Evolutionary conservation across 1,140 invertebrate species (phyloP).

Genomic region (Brachionus koreanus): DNA sequence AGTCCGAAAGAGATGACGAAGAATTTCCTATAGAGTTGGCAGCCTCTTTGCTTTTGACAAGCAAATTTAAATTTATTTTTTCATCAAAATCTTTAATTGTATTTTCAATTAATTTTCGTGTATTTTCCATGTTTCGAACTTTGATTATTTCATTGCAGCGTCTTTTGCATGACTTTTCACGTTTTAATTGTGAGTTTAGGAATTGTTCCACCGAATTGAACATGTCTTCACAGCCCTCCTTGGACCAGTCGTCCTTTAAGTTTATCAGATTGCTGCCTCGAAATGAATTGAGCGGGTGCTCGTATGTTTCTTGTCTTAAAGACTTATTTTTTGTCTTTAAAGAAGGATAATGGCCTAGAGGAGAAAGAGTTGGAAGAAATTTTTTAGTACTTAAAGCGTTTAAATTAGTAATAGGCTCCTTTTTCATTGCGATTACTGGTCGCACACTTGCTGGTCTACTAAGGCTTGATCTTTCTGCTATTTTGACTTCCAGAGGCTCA

Average conservation of each 20-base stretch:
- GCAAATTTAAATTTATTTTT: conserved; percentile 14
- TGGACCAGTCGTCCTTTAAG: conserved; percentile 24
- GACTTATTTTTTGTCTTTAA: not conserved
- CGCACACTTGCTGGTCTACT: not conserved
- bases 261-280: not conserved
- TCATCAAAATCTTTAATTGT: conserved; percentile 34
- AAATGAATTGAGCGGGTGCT: not conserved
- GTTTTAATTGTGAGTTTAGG: not conserved
- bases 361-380: conserved; percentile 21
- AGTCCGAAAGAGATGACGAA: not conserved
- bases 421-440: not conserved
- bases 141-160: conserved; percentile 4
- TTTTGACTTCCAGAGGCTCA: not conserved
- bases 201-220: not conserved
- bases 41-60: not conserved
- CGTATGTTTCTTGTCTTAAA: not conserved
- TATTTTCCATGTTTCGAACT: not conserved
- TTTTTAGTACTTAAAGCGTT: conserved; percentile 13
- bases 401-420: not conserved
- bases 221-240: not conserved
- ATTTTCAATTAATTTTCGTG: not conserved
- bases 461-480: not conserved
- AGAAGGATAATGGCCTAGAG: not conserved
- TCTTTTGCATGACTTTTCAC: conserved; percentile 19
- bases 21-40: not conserved